Evolutionary conservation across 1,140 invertebrate genomes (phyloP), one percentile per base, ranked within the genome.

Genomic region (Bicyclus anynana): DNA sequence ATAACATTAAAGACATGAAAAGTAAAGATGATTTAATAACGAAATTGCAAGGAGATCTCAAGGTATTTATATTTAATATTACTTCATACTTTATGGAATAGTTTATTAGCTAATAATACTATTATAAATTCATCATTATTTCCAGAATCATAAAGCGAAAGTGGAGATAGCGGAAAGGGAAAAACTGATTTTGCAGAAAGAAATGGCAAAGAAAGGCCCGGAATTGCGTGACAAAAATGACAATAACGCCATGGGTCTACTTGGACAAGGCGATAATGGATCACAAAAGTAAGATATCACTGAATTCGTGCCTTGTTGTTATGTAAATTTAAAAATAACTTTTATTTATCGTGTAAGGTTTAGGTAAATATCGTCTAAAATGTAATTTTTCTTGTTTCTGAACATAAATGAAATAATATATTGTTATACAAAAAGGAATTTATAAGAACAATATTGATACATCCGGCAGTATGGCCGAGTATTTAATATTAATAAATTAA

Each of bases 1-100:
- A 55, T 48, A 77, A 83, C 62, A 80, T 84, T 57, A 77, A 77
- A 46, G 80, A 89, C 23, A 63, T 84, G 46, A 69, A 79, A 48
- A 46, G 53, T 16, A 78, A 74, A 63, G 71, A 78, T 14, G 72
- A 84, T 18, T 58, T 74, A 50, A 74, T 89, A 44, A 44, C 50
- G 7, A 80, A 73, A 59, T 67, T 90, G 52, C 72, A 83, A 67
- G 80, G 85, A 59, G 81, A 89, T 54, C 59, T 89, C 9, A 89
- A 84, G 76, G 84, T 89, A 80, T 18, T 44, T 44, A 2, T 5
- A 3, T 0, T 20, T 2, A 12, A 12, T 9, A 7, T 42, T 18
- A 7, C 7, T 13, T 29, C n/a, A 33, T 1, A 33, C 2, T 33
- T 4, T 33, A 10, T 12, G 1, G 9, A 10, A 33, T 12, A 5